Base-by-base conservation (phyloP, 1,140 invertebrate species). In the Vollenhovia emeryi region DNA sequence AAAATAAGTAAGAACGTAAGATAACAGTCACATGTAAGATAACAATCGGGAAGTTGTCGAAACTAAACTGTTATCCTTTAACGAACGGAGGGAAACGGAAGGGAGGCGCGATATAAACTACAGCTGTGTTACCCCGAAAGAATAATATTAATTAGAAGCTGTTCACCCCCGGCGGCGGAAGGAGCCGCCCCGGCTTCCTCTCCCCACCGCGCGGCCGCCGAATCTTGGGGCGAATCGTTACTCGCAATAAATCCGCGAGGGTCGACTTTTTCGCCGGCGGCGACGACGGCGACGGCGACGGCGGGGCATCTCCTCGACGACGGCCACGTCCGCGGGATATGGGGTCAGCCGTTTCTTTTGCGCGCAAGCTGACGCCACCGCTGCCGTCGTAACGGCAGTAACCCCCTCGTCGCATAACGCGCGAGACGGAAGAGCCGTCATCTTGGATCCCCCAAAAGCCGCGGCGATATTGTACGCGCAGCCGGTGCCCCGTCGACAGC, bases 391-490 rank as follows among this genome's bases (percentile, higher is more conserved):
- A 60, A 62, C 78, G 33, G 50, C 45, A 85, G 48, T 43, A 76
- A 86, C 50, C 82, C n/a, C 86, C 68, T 62, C 76, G 60, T 55
- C 36, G 52, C 52, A 69, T 89, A 89, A 88, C 84, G 84, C 40
- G 75, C 73, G 40, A 57, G 84, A 87, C 87, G 88, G 78, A 90
- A 85, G 59, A 79, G 57, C 71, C 86, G 89, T 90, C 89, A 89
- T 89, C 88, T 89, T 90, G 85, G 82, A 89, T 89, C 88, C 86
- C 87, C 88, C 89, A 64, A 89, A 89, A 89, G 89, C 88, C 86
- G 75, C 88, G 88, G 86, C 36, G 88, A 90, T 90, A 90, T 90
- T 90, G 86, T 90, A 87, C 76, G 86, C 80, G 89, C 89, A 90
- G 89, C 89, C 89, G 89, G 85, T 87, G 83, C 88, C 89, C 86